Evolutionary conservation across 2,113 vertebrate genomes (phyloP).

Genomic region (Myiopsitta monachus): DNA sequence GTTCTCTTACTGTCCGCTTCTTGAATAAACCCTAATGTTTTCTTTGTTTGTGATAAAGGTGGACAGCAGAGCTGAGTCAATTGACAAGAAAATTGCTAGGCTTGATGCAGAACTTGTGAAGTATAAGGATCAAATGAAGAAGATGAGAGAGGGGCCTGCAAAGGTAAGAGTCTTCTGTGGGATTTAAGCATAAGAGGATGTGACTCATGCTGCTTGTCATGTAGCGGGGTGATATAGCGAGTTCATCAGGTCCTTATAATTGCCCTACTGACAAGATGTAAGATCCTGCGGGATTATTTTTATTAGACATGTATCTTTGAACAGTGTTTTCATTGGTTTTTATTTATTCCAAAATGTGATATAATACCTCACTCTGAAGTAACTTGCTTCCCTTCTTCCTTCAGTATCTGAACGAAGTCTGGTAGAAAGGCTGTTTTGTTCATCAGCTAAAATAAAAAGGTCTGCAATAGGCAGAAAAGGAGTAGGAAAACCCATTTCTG

Average conservation of each 20-base stretch:
- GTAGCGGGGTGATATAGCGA: background rate
- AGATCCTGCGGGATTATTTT: background rate
- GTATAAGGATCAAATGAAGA: constrained; percentile 99
- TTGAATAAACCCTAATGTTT: background rate
- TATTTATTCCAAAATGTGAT: background rate
- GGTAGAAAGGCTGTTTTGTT: background rate
- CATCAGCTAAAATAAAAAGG: background rate
- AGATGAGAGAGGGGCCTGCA: constrained; percentile 97
- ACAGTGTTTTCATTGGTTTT: background rate
- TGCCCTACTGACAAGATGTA: background rate
- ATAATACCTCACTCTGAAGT: background rate
- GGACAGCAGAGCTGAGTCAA: constrained; percentile 90
- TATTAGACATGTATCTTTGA: background rate
- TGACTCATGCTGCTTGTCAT: background rate
- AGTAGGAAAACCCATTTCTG: background rate
- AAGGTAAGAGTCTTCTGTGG: constrained; percentile 79
- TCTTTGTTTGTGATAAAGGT: constrained; percentile 76
- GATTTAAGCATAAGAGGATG: background rate
- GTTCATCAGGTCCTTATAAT: background rate
- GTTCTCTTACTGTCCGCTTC: background rate
- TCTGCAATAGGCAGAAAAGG: background rate
- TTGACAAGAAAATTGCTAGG: constrained; percentile 94
- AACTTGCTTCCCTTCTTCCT: background rate
- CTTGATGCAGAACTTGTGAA: constrained; percentile 93
- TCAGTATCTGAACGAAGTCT: background rate